Evolutionary conservation across 1,140 invertebrate species (phyloP).

Genomic region (Centruroides sculpturatus): DNA sequence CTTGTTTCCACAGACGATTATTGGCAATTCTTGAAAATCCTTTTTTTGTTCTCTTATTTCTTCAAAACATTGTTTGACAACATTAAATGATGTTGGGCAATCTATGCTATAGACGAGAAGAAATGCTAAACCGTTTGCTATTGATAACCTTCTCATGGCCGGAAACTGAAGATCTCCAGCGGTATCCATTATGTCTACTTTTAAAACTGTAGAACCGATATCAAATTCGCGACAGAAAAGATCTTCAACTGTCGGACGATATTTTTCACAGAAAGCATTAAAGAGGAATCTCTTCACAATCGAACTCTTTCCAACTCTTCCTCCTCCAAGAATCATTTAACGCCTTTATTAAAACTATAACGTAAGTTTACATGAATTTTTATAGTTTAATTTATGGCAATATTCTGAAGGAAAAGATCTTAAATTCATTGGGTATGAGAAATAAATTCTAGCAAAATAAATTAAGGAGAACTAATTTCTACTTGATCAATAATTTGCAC

Average conservation of each 20-base stretch:
- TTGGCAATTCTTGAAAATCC: constrained; percentile 66
- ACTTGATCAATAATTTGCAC: too few species aligned
- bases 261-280: constrained; percentile 66
- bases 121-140: constrained; percentile 78
- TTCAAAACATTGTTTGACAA: constrained; percentile 63
- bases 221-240: constrained; percentile 74
- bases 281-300: constrained; percentile 75
- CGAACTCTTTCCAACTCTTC: constrained; percentile 70
- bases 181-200: constrained; percentile 74
- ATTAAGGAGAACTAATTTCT: too few species aligned
- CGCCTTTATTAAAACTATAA: too few species aligned
- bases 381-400: too few species aligned
- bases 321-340: constrained; percentile 56
- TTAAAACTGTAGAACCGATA: constrained; percentile 41
- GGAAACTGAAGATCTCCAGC: constrained; percentile 76
- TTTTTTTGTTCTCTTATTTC: constrained; percentile 63
- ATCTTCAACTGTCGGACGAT: constrained; percentile 78
- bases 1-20: constrained; percentile 74
- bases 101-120: constrained; percentile 70
- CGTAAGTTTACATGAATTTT: too few species aligned
- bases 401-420: too few species aligned
- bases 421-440: too few species aligned
- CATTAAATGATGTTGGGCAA: constrained; percentile 52
- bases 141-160: constrained; percentile 65
- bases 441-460: too few species aligned